Conservation (phyloP, 2,797 vertebrate species). For the Sebastes goodei region DNA sequence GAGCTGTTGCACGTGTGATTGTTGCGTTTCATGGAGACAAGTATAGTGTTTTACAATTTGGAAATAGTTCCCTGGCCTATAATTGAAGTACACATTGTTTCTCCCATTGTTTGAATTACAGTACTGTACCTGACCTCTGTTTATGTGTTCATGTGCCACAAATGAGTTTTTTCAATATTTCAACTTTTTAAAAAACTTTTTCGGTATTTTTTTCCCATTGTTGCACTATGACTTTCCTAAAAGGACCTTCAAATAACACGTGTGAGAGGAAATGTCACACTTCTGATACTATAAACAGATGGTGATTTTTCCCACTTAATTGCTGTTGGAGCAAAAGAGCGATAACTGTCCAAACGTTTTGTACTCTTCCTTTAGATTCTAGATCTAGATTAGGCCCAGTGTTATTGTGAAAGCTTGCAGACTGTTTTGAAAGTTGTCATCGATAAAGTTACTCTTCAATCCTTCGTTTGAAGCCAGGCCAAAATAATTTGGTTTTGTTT, state of each 20-base stretch:
- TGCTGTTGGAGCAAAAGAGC: neutral
- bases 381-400: neutral
- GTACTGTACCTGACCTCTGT: neutral
- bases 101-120: neutral
- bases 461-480: neutral
- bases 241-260: neutral
- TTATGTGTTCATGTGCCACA: neutral
- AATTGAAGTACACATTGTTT: neutral
- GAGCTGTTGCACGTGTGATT: conserved; percentile 14
- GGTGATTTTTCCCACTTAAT: neutral
- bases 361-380: neutral
- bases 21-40: neutral
- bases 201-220: neutral
- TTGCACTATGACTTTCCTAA: neutral
- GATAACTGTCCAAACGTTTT: neutral
- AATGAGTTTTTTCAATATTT: neutral
- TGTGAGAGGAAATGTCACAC: neutral
- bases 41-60: neutral
- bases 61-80: neutral
- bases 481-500: neutral
- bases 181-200: neutral
- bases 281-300: conserved; percentile 13
- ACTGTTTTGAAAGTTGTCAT: conserved; percentile 8
- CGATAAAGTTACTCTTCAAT: neutral
- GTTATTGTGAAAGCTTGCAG: neutral